Evolutionary conservation across 2,113 vertebrate genomes (phyloP).

Genomic region (Patagioenas fasciata): DNA sequence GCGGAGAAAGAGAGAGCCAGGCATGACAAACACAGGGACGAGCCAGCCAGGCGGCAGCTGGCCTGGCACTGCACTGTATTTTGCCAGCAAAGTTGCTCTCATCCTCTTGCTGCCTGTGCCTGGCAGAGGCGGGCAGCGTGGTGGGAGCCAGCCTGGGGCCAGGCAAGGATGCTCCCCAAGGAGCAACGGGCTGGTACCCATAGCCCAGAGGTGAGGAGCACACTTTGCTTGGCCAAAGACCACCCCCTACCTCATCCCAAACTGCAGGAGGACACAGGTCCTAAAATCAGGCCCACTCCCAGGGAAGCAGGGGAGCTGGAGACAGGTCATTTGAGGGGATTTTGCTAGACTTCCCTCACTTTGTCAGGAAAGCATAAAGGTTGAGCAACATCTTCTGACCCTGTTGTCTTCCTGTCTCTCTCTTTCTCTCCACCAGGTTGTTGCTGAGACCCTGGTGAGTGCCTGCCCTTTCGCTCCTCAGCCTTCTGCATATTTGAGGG

Average conservation of each 20-base stretch:
- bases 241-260: background rate
- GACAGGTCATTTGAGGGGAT: background rate
- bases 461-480: background rate
- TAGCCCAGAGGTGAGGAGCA: background rate
- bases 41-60: background rate
- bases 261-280: background rate
- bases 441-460: conserved; percentile 85
- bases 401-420: conserved; percentile 69
- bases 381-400: conserved; percentile 63
- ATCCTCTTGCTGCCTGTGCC: background rate
- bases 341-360: background rate
- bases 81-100: background rate
- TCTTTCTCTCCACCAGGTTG: conserved; percentile 74
- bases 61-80: fast-evolving
- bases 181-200: background rate
- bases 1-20: conserved; percentile 55
- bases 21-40: background rate
- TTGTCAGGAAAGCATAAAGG: background rate
- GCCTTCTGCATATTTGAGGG: background rate
- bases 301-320: background rate
- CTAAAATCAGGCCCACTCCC: background rate
- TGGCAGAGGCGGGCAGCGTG: background rate
- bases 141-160: background rate
- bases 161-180: background rate
- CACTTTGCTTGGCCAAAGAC: background rate